These are phyloP conservation scores for Oegoconia quadripuncta DNA, from an alignment of 2,888 invertebrate species.

Conservation along the genomic window DNA sequence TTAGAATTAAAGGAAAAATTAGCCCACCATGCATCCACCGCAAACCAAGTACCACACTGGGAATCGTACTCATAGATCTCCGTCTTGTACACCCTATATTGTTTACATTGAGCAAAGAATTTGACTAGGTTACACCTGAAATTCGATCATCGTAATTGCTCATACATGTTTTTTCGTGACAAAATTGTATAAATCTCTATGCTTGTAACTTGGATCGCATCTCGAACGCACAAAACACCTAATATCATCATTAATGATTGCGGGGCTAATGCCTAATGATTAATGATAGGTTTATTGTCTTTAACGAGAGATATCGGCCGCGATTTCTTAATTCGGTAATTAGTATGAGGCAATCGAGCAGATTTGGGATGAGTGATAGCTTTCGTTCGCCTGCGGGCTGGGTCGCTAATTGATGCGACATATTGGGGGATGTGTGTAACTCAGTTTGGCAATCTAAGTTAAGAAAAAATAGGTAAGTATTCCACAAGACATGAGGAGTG, in stretches of 20 bases:
- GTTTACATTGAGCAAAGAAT: no score
- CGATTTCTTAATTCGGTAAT: conserved; percentile 76
- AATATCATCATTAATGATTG: conserved; percentile 72
- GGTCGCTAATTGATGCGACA: conserved; percentile 6
- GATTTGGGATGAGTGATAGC: conserved; percentile 10
- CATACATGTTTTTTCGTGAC: no score
- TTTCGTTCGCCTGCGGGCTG: neutral
- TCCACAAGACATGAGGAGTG: no score
- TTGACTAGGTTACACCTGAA: neutral
- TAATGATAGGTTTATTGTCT: conserved; percentile 74
- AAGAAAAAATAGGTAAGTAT: no score
- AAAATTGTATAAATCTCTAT: neutral
- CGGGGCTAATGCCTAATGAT: conserved; percentile 68
- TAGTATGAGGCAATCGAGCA: conserved; percentile 55
- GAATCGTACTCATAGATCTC: no score
- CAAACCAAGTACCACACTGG: no score
- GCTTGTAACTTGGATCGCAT: conserved; percentile 23
- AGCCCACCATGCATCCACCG: no score
- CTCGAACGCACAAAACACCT: conserved; percentile 55
- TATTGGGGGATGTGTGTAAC: conserved; percentile 5
- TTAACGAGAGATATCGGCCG: conserved; percentile 60
- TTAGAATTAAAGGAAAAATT: no score
- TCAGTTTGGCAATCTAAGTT: neutral
- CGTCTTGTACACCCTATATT: no score
- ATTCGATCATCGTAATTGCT: no score